Conservation (phyloP, 2,888 invertebrate species). For the Octodonta nipae region DNA sequence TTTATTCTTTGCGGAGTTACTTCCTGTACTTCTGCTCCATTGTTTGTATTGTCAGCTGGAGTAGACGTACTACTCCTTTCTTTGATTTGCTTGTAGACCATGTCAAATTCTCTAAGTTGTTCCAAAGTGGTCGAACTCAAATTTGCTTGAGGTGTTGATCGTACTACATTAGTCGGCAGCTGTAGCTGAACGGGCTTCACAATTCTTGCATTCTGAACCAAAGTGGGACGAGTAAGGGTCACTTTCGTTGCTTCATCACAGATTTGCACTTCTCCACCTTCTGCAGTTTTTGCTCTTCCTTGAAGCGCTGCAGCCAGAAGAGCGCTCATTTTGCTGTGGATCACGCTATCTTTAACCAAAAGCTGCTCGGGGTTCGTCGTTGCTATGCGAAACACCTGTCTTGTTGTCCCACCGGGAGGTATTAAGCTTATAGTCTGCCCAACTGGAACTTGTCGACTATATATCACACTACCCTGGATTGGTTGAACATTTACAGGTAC, state of each 20-base stretch:
- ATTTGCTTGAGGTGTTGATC: conserved; percentile 42
- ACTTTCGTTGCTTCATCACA: conserved; percentile 15
- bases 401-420: conserved; percentile 31
- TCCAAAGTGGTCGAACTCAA: conserved; percentile 65
- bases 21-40: conserved; percentile 23
- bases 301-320: conserved; percentile 37
- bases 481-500: conserved; percentile 44
- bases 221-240: conserved; percentile 35
- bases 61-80: conserved; percentile 52
- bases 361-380: conserved; percentile 34
- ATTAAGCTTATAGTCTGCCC: conserved; percentile 47
- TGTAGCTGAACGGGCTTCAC: conserved; percentile 41
- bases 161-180: conserved; percentile 48
- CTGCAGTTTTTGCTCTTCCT: conserved; percentile 28
- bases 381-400: conserved; percentile 34
- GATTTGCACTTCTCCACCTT: conserved; percentile 19
- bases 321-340: conserved; percentile 38
- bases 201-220: conserved; percentile 44
- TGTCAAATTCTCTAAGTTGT: conserved; percentile 66
- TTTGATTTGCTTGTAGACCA: conserved; percentile 68
- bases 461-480: conserved; percentile 56
- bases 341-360: conserved; percentile 35
- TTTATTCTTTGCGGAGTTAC: conserved; percentile 37
- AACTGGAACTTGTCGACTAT: conserved; percentile 58
- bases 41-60: conserved; percentile 18